phyloP scores from a whole-genome alignment of 2,797 vertebrate genomes.

The Helarctos malayanus region DNA sequence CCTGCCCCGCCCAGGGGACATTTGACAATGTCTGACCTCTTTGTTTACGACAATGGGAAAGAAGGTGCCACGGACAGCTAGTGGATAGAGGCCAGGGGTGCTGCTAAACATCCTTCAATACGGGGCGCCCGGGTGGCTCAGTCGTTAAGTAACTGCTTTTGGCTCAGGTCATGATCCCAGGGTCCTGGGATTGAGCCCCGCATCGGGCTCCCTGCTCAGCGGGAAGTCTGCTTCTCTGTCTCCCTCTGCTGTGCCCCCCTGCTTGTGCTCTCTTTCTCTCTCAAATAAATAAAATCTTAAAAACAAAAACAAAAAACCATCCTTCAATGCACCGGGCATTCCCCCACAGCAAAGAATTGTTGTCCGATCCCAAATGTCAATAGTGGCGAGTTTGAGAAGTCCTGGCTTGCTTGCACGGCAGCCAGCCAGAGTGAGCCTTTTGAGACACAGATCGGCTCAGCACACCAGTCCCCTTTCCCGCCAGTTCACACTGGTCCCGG shows the following conservation, averaged over 20 bases:
- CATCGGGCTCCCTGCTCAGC: neutral
- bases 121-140: neutral
- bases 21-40: neutral
- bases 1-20: neutral
- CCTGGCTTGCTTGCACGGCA: neutral
- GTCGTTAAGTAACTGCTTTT: neutral
- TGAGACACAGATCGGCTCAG: neutral
- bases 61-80: neutral
- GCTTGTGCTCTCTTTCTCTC: neutral
- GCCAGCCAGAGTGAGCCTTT: neutral
- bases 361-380: neutral
- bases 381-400: neutral
- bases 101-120: neutral
- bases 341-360: neutral
- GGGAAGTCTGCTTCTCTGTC: neutral
- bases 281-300: neutral
- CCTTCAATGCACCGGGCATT: neutral
- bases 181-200: neutral
- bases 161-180: too few species aligned
- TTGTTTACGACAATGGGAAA: neutral
- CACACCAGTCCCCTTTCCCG: neutral
- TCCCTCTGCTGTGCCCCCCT: too few species aligned
- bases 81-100: neutral
- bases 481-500: neutral
- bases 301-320: neutral